These are phyloP conservation scores for Papilio helenus DNA, from an alignment of 1,140 invertebrate species.

Conservation along the genomic window DNA sequence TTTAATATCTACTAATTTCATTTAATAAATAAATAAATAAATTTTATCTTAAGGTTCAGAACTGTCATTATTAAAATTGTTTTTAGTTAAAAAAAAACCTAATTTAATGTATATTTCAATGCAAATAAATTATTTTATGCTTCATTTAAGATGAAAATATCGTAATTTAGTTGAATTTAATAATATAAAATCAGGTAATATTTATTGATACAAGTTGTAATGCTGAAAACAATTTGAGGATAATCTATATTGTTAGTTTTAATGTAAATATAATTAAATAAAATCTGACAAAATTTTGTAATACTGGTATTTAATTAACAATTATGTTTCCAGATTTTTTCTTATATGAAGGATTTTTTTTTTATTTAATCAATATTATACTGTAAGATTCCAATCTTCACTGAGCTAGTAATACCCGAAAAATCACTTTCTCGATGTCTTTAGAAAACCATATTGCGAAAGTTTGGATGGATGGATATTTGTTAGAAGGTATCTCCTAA, in stretches of 20 bases:
- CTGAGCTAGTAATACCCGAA: neutral
- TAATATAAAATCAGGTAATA: neutral
- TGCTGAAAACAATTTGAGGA: neutral
- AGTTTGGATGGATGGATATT: too few relatives aligned
- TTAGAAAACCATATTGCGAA: neutral
- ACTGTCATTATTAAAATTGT: neutral
- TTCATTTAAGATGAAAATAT: neutral
- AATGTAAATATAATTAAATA: neutral
- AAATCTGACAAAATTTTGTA: neutral
- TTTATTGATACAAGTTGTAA: neutral
- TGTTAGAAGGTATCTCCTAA: too few relatives aligned
- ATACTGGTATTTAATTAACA: neutral
- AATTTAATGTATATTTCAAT: neutral
- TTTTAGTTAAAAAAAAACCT: neutral
- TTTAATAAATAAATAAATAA: constrained; percentile 1
- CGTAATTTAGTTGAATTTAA: neutral
- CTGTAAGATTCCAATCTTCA: neutral
- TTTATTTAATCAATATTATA: neutral
- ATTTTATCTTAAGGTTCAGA: neutral
- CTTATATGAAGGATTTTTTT: neutral
- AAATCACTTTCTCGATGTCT: neutral
- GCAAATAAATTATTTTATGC: neutral
- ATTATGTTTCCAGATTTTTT: neutral
- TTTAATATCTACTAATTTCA: neutral
- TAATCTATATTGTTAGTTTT: neutral